Evolutionary conservation across 2,888 invertebrate genomes (phyloP), one percentile per base, ranked within the genome.

Genomic region (Patella pellucida): DNA sequence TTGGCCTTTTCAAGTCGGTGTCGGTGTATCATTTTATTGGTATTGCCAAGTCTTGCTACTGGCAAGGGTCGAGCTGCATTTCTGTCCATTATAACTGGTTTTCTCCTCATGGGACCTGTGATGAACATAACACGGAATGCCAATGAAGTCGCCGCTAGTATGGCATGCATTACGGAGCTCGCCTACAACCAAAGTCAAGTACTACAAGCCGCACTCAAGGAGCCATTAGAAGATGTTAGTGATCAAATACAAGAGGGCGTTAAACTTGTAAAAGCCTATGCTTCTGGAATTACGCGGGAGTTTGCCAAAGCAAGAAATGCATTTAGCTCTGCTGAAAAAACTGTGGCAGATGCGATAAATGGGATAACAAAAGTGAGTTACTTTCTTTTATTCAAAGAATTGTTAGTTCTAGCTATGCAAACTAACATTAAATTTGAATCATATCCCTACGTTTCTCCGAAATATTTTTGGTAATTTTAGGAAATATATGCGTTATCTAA

Each of bases 181-280:
- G 73, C 73, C 27, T 73, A 68, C 31, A 73, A 73, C 54, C 73
- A 73, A 31, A 73, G 73, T 69, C 68, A 68, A 23, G 52, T 51
- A 11, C 15, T 73, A 27, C 73, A 73, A 31, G 50, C 41, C 19
- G 51, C 15, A 16, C 54, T 73, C 15, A 5, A 73, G 52, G n/a
- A 73, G 27, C 73, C 73, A 52, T 15, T 73, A 23, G 12, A 52
- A 68, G n/a, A 50, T n/a, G 50, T 73, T 15, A 5, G 27, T 31
- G 68, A 68, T 4, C 62, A 62, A 23, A 14, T 62, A 19, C 4
- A 62, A 23, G 14, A 23, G 23, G 62, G 62, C 12, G 62, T 62
- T 4, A 1, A 62, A 12, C 3, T 23, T 12, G 62, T 62, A 3
- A 62, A n/a, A 19, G 23, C 11, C 11, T 62, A 19, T 5, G 23